Conservation (phyloP, 2,888 invertebrate genomes). For the Cheilosia grossa region DNA sequence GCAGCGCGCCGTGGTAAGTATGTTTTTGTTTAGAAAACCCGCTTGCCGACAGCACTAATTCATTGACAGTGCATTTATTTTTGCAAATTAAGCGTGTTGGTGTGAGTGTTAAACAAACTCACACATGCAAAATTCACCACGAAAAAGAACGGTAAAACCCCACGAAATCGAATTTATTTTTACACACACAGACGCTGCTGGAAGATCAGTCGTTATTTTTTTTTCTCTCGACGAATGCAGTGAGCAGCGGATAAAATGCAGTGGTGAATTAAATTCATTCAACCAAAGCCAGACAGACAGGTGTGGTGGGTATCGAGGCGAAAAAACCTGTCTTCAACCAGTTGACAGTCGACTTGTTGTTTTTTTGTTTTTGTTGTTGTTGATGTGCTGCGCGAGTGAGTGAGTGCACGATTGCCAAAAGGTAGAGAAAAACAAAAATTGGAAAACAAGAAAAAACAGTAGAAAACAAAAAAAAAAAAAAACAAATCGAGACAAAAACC, state of each 20-base stretch:
- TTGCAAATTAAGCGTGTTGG: slow-evolving; percentile 10
- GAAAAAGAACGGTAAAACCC: slow-evolving; percentile 69
- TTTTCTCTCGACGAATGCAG: slow-evolving; percentile 11
- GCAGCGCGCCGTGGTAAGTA: background rate
- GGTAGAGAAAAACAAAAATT: slow-evolving; percentile 12
- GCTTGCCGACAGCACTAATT: slow-evolving; percentile 24
- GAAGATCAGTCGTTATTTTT: slow-evolving; percentile 25
- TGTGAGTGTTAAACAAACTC: slow-evolving; percentile 54
- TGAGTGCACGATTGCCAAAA: slow-evolving; percentile 36
- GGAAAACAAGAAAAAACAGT: slow-evolving; percentile 4
- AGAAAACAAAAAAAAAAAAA: slow-evolving; percentile 1
- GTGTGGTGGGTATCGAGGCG: slow-evolving; percentile 55
- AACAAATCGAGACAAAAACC: slow-evolving; percentile 17
- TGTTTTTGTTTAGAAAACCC: slow-evolving; percentile 10
- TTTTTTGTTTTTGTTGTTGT: slow-evolving; percentile 13
- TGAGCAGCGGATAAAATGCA: slow-evolving; percentile 43
- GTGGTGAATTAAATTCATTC: slow-evolving; percentile 8
- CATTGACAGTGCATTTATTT: slow-evolving; percentile 16
- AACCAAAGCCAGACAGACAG: slow-evolving; percentile 62
- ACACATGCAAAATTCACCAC: slow-evolving; percentile 42
- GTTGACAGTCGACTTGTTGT: slow-evolving; percentile 46
- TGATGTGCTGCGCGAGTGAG: background rate
- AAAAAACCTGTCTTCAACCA: slow-evolving; percentile 62
- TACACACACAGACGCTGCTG: slow-evolving; percentile 10
- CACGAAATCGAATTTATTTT: slow-evolving; percentile 2